A percentile compares a stretch with the other conserved stretches of the same genome.
These are phyloP conservation scores for Zaprionus africanus DNA, from an alignment of 1,140 invertebrate genomes.

Conservation along the genomic window DNA sequence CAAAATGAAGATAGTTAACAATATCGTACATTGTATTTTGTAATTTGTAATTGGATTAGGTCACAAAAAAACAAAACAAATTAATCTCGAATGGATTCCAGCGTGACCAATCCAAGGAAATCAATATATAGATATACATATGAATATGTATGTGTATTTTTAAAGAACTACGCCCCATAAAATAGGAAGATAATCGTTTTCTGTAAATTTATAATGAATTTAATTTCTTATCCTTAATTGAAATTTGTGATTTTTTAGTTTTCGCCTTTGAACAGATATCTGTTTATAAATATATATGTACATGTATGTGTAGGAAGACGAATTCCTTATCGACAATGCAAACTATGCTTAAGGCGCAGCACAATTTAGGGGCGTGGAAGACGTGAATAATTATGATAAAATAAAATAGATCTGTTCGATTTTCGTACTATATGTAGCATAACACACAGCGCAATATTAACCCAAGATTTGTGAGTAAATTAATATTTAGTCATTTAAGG, in stretches of 20 bases:
- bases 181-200: constrained; percentile 10
- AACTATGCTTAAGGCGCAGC: constrained; percentile 29
- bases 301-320: constrained; percentile 14
- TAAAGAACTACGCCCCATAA: constrained; percentile 8
- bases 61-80: constrained; percentile 19
- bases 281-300: constrained; percentile 7
- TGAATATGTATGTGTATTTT: constrained; percentile 17
- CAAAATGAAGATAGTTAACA: constrained; percentile 41
- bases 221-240: constrained; percentile 50
- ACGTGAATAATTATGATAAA: constrained; percentile 9
- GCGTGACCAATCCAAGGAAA: constrained; percentile 35
- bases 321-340: constrained; percentile 53
- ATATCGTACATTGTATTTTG: constrained; percentile 30
- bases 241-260: constrained; percentile 60
- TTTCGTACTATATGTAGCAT: constrained; percentile 41
- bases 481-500: constrained; percentile 68
- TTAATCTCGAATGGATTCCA: constrained; percentile 37
- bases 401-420: constrained; percentile 50
- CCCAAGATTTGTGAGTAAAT: constrained; percentile 77
- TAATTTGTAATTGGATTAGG: constrained; percentile 32
- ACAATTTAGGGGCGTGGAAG: constrained; percentile 45
- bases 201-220: constrained; percentile 72
- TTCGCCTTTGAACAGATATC: constrained; percentile 18
- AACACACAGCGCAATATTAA: constrained; percentile 79
- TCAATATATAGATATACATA: constrained; percentile 7